Evolutionary conservation across 2,888 invertebrate genomes (phyloP).

Genomic region (Idaea biselata): DNA sequence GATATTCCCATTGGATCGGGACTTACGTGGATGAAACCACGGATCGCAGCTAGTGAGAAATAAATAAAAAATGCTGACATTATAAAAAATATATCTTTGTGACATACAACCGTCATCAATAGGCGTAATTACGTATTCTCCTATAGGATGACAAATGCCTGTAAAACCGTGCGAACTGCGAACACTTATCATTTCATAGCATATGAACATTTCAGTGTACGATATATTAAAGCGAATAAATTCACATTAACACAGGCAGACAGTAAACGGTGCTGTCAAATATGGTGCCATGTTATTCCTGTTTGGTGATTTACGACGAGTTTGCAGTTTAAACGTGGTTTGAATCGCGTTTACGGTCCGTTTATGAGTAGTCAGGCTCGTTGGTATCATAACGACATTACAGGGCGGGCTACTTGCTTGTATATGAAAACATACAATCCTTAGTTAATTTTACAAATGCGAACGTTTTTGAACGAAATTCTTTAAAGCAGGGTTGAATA

Average conservation of each 20-base stretch:
- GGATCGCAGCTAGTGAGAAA: too few species aligned
- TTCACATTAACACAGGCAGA: not conserved
- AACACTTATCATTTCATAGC: not conserved
- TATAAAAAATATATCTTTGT: too few species aligned
- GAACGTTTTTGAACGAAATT: not conserved
- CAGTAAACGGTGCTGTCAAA: not conserved
- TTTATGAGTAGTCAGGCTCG: not conserved
- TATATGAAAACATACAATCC: not conserved
- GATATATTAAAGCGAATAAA: not conserved
- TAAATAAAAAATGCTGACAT: too few species aligned
- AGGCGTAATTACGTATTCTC: not conserved
- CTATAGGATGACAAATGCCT: slow-evolving; percentile 13
- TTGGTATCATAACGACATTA: not conserved
- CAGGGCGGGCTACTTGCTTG: not conserved
- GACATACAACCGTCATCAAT: too few species aligned
- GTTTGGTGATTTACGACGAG: not conserved
- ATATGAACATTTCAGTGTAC: not conserved
- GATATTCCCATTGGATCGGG: too few species aligned
- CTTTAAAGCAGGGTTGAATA: too few species aligned
- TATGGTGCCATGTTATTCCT: slow-evolving; percentile 1
- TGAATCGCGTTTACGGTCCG: not conserved
- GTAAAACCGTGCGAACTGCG: not conserved
- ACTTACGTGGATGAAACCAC: too few species aligned
- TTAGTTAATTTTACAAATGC: not conserved
- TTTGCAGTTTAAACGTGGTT: slow-evolving; percentile 1